Conservation (phyloP, 2,888 invertebrate genomes). For the Scaptomyza reducta region DNA sequence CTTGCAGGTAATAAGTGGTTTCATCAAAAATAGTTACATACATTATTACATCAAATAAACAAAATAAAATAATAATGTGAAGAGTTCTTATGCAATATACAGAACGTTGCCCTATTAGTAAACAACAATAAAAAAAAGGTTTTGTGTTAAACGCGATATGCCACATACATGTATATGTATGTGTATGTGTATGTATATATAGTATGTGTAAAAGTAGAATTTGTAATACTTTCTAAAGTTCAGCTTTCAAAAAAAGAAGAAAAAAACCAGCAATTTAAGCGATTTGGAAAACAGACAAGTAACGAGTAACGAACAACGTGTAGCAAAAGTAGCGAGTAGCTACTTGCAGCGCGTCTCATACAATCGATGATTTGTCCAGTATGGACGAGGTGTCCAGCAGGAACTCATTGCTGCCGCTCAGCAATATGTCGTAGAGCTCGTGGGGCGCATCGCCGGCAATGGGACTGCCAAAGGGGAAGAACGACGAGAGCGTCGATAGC, state of each 20-base stretch:
- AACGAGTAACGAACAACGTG: slow-evolving; percentile 14
- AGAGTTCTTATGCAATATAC: slow-evolving; percentile 52
- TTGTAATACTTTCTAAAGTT: slow-evolving; percentile 73
- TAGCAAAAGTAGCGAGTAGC: slow-evolving; percentile 22
- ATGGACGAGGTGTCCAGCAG: slow-evolving; percentile 83
- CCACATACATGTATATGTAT: slow-evolving; percentile 15
- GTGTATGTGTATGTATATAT: slow-evolving; percentile 9
- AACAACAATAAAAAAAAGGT: slow-evolving; percentile 61
- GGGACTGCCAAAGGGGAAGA: slow-evolving; percentile 83
- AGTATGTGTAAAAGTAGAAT: slow-evolving; percentile 43
- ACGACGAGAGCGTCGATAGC: slow-evolving; percentile 83
- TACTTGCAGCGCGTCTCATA: slow-evolving; percentile 51
- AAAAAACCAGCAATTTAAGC: slow-evolving; percentile 35
- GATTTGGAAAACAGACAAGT: slow-evolving; percentile 21
- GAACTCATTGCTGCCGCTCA: slow-evolving; percentile 82
- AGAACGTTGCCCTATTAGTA: slow-evolving; percentile 69
- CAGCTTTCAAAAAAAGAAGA: slow-evolving; percentile 55
- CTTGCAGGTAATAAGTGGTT: slow-evolving; percentile 31
- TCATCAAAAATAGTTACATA: slow-evolving; percentile 24
- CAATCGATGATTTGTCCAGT: slow-evolving; percentile 83
- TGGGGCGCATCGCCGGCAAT: slow-evolving; percentile 81
- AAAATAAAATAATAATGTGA: slow-evolving; percentile 18
- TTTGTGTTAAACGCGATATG: slow-evolving; percentile 64
- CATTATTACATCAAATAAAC: slow-evolving; percentile 31
- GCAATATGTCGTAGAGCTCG: slow-evolving; percentile 82